Conservation (phyloP, 1,140 invertebrate genomes). For the Drosophila punjabiensis region DNA sequence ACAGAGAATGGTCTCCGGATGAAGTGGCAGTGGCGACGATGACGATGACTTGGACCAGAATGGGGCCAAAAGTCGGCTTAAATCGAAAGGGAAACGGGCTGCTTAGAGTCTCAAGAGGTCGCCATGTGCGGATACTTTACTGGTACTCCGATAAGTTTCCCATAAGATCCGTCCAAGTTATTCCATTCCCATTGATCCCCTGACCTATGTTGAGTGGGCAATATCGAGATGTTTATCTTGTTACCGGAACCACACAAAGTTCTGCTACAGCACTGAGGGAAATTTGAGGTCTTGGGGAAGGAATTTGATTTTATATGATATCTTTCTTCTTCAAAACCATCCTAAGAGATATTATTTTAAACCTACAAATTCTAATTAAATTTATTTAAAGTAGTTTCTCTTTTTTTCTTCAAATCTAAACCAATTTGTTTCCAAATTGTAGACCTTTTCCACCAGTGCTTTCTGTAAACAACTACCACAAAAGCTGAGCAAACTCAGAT, state of each 20-base stretch:
- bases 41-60: slow-evolving; percentile 16
- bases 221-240: slow-evolving; percentile 48
- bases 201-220: slow-evolving; percentile 33
- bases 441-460: slow-evolving; percentile 11
- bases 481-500: slow-evolving; percentile 69
- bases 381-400: neutral
- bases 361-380: neutral
- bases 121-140: slow-evolving; percentile 15
- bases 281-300: neutral
- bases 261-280: slow-evolving; percentile 1
- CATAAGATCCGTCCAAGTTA: slow-evolving; percentile 20
- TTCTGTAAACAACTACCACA: slow-evolving; percentile 36
- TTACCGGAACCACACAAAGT: slow-evolving; percentile 33
- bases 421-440: neutral
- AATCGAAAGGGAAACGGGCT: slow-evolving; percentile 42
- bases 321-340: neutral
- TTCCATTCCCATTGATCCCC: slow-evolving; percentile 37
- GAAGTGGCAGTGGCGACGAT: slow-evolving; percentile 41
- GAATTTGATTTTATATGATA: neutral
- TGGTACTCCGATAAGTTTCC: slow-evolving; percentile 29
- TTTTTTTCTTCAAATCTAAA: neutral
- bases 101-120: slow-evolving; percentile 27
- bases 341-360: neutral
- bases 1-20: slow-evolving; percentile 43
- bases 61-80: slow-evolving; percentile 49